A percentile compares a stretch with the other conserved stretches of the same genome.
These are phyloP conservation scores for Mermis nigrescens DNA, from an alignment of 2,888 invertebrate genomes.

Conservation along the genomic window DNA sequence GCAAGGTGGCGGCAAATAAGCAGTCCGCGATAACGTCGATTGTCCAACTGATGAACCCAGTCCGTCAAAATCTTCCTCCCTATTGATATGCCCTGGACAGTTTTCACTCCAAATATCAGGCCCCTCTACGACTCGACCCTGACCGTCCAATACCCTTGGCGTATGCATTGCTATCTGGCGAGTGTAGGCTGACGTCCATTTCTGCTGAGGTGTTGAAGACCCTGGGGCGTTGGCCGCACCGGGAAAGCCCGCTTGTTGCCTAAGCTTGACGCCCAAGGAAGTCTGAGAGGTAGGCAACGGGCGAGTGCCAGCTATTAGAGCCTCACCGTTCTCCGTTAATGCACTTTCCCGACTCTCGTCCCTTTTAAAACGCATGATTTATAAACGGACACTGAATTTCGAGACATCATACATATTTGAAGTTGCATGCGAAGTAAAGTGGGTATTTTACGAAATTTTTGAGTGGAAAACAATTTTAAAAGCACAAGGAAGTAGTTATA, in stretches of 20 bases:
- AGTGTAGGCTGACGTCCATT: not conserved
- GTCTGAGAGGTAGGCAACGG: conserved; percentile 29
- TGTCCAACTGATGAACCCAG: not conserved
- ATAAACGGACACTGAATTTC: no score
- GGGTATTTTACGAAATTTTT: no score
- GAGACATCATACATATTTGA: no score
- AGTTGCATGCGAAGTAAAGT: no score
- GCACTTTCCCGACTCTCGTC: conserved; percentile 9
- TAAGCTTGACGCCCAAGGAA: conserved; percentile 21
- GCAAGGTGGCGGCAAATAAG: conserved; percentile 3
- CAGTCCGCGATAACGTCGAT: not conserved
- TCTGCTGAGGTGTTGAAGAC: conserved; percentile 1
- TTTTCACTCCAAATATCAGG: not conserved
- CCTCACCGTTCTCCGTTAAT: conserved; percentile 6
- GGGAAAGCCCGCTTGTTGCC: conserved; percentile 3
- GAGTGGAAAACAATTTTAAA: no score
- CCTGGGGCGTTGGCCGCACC: no score
- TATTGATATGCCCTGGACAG: not conserved
- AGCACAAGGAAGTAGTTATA: no score
- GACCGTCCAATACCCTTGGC: conserved; percentile 1
- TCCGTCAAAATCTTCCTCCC: not conserved
- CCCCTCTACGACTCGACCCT: not conserved
- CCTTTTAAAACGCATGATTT: not conserved
- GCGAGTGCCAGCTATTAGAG: conserved; percentile 15
- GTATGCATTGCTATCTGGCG: conserved; percentile 6